Evolutionary conservation across 2,797 vertebrate genomes (phyloP), one percentile per base, ranked within the genome.

Genomic region (Cichlasoma orientale): DNA sequence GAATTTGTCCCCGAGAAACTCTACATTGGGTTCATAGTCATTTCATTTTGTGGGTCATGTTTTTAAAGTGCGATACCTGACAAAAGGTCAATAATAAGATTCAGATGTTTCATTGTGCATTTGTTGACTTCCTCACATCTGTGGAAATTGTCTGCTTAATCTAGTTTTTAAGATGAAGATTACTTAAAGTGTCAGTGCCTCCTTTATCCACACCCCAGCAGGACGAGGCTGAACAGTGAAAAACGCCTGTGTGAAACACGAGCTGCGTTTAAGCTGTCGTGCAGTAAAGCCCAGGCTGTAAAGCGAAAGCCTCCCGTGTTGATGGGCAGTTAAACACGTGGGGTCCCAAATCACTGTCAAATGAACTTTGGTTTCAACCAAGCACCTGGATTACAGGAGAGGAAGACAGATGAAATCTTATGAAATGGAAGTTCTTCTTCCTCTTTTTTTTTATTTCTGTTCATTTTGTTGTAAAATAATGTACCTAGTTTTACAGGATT

Each of bases 281-380:
- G 80, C 91, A 92, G 93, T 95, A 95, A 95, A 95, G 89, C 86
- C 78, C 6, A 9, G 86, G 88, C 92, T 88, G 87, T 97, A 94
- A 93, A 94, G 92, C 86, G 71, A 88, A 94, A 91, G 88, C 92
- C 95, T 94, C 92, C 91, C 90, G 92, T 95, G 94, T 92, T 93
- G 92, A 90, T 86, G 84, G 83, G 87, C 88, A 90, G 87, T 93
- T 93, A 94, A 93, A 92, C 91, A 92, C 79, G 89, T 94, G 89
- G 92, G 93, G 92, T 91, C 93, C 90, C 80, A 83, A 91, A 88
- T 90, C 89, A 89, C 76, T 78, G 91, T 92, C 92, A 89, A 79
- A 86, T 71, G 47, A 78, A 72, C 76, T 92, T 90, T 86, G 70
- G 78, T 84, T 90, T 78, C 69, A 82, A 73, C 80, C 72, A n/a